Evolutionary conservation across 2,888 invertebrate genomes (phyloP).

Genomic region (Drosophila multiciliata): DNA sequence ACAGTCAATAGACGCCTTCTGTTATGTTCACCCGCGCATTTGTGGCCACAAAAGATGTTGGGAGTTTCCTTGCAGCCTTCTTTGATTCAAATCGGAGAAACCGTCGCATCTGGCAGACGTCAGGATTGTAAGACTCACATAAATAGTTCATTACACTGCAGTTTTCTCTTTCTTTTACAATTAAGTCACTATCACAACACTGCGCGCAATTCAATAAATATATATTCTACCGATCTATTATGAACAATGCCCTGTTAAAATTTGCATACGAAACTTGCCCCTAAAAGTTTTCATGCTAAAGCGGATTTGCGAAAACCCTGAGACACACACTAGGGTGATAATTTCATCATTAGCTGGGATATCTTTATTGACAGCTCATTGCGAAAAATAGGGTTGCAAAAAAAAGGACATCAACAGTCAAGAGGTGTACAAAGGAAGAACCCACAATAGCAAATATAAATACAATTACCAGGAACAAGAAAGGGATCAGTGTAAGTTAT

Average conservation of each 20-base stretch:
- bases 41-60: slow-evolving; percentile 63
- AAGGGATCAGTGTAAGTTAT: slow-evolving; percentile 13
- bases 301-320: slow-evolving; percentile 32
- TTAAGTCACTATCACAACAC: slow-evolving; percentile 55
- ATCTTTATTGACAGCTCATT: slow-evolving; percentile 9
- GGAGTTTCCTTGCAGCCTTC: slow-evolving; percentile 25
- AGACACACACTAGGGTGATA: slow-evolving; percentile 60
- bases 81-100: slow-evolving; percentile 43
- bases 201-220: slow-evolving; percentile 1
- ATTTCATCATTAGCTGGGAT: slow-evolving; percentile 64
- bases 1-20: slow-evolving; percentile 17
- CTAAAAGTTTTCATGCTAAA: slow-evolving; percentile 48
- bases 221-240: background rate
- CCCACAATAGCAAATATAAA: slow-evolving; percentile 68
- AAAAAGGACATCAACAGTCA: slow-evolving; percentile 50
- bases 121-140: slow-evolving; percentile 11
- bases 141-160: slow-evolving; percentile 26
- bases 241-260: background rate
- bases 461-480: slow-evolving; percentile 41
- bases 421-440: slow-evolving; percentile 55
- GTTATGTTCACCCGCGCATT: slow-evolving; percentile 55
- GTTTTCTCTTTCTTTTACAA: slow-evolving; percentile 32
- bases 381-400: slow-evolving; percentile 39
- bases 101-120: slow-evolving; percentile 43
- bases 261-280: slow-evolving; percentile 44